phyloP scores from a whole-genome alignment of 2,888 invertebrate genomes.

The Erebia ligea region DNA sequence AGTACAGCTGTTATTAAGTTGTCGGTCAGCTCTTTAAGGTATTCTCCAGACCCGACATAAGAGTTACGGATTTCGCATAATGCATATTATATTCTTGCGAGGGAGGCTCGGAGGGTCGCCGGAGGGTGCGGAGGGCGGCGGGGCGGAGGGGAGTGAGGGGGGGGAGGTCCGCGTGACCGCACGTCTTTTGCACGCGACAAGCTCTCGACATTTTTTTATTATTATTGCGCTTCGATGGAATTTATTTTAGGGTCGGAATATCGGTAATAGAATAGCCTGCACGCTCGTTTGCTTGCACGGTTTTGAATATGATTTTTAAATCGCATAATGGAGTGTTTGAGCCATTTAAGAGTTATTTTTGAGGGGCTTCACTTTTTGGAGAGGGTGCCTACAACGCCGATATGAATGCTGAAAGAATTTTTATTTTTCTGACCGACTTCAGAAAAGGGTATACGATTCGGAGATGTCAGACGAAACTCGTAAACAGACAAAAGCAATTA shows the following conservation, averaged over 20 bases:
- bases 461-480: neutral
- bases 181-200: constrained; percentile 82
- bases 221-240: constrained; percentile 82
- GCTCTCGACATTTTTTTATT: constrained; percentile 83
- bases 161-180: constrained; percentile 71
- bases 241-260: constrained; percentile 70
- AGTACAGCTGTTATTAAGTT: constrained; percentile 44
- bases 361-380: constrained; percentile 46
- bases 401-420: constrained; percentile 46
- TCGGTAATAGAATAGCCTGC: constrained; percentile 70
- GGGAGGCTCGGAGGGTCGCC: constrained; percentile 43
- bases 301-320: constrained; percentile 83
- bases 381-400: constrained; percentile 40
- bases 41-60: constrained; percentile 73
- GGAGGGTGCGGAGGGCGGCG: constrained; percentile 46
- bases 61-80: constrained; percentile 83
- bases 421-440: constrained; percentile 21
- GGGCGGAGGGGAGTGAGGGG: constrained; percentile 38
- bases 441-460: neutral
- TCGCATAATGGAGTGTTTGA: constrained; percentile 76
- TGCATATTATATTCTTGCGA: constrained; percentile 79
- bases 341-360: constrained; percentile 71
- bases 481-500: too few species aligned
- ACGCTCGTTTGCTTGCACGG: constrained; percentile 70
- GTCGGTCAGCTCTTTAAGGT: constrained; percentile 58